Base-by-base conservation (phyloP, 2,797 vertebrate genomes). In the Channa striata region DNA sequence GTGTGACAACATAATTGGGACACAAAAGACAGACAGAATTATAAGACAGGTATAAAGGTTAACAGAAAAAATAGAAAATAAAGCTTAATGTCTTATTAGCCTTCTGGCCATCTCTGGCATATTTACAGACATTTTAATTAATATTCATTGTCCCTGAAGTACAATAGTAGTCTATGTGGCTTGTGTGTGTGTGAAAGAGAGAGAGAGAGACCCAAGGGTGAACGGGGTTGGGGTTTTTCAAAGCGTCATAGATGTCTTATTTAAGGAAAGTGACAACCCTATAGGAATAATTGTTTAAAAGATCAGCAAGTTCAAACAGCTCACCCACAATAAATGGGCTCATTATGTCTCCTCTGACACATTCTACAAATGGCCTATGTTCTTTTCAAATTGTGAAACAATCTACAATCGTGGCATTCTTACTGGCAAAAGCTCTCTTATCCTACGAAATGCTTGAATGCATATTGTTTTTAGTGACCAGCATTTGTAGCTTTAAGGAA, bases 261-360 rank as follows among this genome's bases (percentile, higher is more conserved):
- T 89, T 68, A 77, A 51, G 72, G 71, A 77, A 84, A 80, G 48
- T 80, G 74, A 82, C 78, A 77, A 72, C 64, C 66, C 59, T 76
- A 78, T 59, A 74, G 68, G 46, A 59, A 11, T 59, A 65, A 60
- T 74, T 83, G 76, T 84, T 80, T 49, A 46, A 61, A 59, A 67
- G 68, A 65, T 73, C 62, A 82, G 34, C 7, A 25, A 49, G 65
- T 79, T 79, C 50, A 82, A 73, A 78, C 13, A 19, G 34, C 58
- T 83, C 57, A 43, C 37, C 33, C 39, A 48, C 16, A 20, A 73
- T 53, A 44, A 71, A 59, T 52, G 20, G 63, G 42, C 56, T 77
- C 46, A 67, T 66, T 49, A 65, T 36, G 64, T 37, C 57, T 70
- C 40, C 33, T 48, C n/a, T 21, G 16, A 20, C 39, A 71, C 48